Evolutionary conservation across 2,888 invertebrate species (phyloP).

Genomic region (Seira musarum): DNA sequence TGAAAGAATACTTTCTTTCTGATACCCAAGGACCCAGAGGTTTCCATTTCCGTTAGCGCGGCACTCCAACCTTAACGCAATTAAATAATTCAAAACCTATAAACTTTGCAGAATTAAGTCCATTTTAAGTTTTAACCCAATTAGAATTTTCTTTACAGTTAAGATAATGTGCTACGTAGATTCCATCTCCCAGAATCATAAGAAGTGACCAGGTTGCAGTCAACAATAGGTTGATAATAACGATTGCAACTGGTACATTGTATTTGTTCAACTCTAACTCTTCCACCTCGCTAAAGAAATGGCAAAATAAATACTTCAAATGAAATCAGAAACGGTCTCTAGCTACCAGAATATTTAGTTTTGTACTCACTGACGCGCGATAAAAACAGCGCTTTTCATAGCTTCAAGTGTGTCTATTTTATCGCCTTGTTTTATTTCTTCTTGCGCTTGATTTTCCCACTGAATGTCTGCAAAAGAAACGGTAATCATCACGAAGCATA

Average conservation of each 20-base stretch:
- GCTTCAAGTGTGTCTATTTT: too few relatives aligned
- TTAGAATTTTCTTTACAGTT: constrained; percentile 48
- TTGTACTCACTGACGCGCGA: too few relatives aligned
- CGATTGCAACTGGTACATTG: not conserved
- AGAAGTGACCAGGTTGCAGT: constrained; percentile 53
- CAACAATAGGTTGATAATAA: constrained; percentile 35
- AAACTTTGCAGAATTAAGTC: not conserved
- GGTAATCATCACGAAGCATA: constrained; percentile 34
- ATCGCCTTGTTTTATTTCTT: too few relatives aligned
- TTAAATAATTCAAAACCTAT: not conserved
- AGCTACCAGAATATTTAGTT: too few relatives aligned
- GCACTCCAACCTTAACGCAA: constrained; percentile 39
- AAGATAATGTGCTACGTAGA: constrained; percentile 50
- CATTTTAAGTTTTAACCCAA: not conserved
- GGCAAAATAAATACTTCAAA: not conserved
- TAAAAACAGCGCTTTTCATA: too few relatives aligned
- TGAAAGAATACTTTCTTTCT: not conserved
- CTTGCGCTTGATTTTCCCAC: constrained; percentile 10
- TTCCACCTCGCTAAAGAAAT: constrained; percentile 39
- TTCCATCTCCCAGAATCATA: constrained; percentile 56
- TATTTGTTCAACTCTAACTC: constrained; percentile 45
- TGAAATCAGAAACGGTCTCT: too few relatives aligned
- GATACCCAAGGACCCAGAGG: constrained; percentile 48
- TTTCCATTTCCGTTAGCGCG: constrained; percentile 60
- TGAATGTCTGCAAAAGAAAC: constrained; percentile 35